Percentiles rank a stretch among this genome's conserved stretches.
Conservation (phyloP, 2,797 vertebrate species). For the Sebastes baramenuke region DNA sequence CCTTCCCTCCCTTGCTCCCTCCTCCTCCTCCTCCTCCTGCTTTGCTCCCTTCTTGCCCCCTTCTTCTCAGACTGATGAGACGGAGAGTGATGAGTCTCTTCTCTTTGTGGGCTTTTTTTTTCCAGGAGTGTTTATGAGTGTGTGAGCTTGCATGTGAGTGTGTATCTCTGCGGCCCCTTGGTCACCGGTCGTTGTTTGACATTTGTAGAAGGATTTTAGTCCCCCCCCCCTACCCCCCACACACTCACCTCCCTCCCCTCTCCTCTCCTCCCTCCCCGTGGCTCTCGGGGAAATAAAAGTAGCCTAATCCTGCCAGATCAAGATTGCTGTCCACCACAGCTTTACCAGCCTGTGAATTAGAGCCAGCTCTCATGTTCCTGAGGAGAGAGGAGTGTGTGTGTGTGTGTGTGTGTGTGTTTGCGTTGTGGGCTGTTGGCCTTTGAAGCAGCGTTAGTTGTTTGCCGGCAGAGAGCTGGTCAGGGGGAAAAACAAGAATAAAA, state of each 20-base stretch:
- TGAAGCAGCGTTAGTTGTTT: conserved; percentile 59
- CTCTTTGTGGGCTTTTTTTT: conserved; percentile 45
- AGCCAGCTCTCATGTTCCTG: conserved; percentile 74
- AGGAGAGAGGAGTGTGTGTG: conserved; percentile 55
- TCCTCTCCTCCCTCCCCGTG: conserved; percentile 39
- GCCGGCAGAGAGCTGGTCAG: conserved; percentile 32
- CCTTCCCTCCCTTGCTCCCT: conserved; percentile 17
- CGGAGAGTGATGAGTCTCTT: conserved; percentile 59
- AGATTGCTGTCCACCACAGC: conserved; percentile 79
- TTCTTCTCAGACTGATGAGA: conserved; percentile 57
- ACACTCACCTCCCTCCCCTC: conserved; percentile 9
- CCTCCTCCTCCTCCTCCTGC: conserved; percentile 20
- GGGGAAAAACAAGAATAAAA: conserved; percentile 35
- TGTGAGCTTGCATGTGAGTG: conserved; percentile 37
- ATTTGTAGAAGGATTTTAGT: conserved; percentile 81
- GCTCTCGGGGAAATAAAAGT: conserved; percentile 79
- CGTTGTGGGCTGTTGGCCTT: conserved; percentile 56
- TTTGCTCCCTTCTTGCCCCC: conserved; percentile 51
- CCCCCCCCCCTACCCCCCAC: conserved; percentile 14
- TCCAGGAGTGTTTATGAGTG: conserved; percentile 53
- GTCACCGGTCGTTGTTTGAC: conserved; percentile 78
- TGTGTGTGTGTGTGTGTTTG: conserved; percentile 49
- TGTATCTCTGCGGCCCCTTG: conserved; percentile 43
- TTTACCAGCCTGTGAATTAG: conserved; percentile 79
- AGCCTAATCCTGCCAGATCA: conserved; percentile 79